These are phyloP conservation scores for Corythornis leucogaster DNA, from an alignment of 2,797 vertebrate genomes.

Conservation along the genomic window DNA sequence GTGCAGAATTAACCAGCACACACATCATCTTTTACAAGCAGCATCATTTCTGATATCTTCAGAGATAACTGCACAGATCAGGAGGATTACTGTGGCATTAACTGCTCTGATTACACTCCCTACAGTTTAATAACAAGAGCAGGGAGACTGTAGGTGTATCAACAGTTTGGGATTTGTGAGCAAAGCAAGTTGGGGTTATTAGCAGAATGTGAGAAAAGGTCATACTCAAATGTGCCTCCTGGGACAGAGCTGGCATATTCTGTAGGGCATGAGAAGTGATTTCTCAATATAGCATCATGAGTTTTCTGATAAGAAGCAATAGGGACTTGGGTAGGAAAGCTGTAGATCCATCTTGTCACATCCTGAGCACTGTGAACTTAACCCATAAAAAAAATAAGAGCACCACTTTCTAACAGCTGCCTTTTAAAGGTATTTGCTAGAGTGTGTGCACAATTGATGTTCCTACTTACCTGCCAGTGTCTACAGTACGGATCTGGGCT, in stretches of 20 bases:
- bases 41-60: neutral
- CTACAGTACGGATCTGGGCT: neutral
- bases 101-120: slow-evolving; percentile 59
- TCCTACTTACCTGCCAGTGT: neutral
- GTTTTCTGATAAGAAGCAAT: slow-evolving; percentile 9
- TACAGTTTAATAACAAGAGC: slow-evolving; percentile 61
- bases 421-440: neutral
- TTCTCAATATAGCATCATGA: slow-evolving; percentile 9
- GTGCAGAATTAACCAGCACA: slow-evolving; percentile 11
- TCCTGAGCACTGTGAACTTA: neutral
- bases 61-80: neutral
- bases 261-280: neutral
- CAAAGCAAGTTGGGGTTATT: slow-evolving; percentile 50
- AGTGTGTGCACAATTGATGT: fast-evolving
- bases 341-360: slow-evolving; percentile 8
- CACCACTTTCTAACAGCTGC: neutral
- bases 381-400: neutral
- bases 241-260: neutral
- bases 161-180: slow-evolving; percentile 32
- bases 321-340: neutral
- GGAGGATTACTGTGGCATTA: slow-evolving; percentile 68
- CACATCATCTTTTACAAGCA: neutral
- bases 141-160: slow-evolving; percentile 29
- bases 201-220: slow-evolving; percentile 51
- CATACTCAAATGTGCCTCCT: slow-evolving; percentile 3